Conservation (phyloP, 2,888 invertebrate genomes). For the Nyleta sp. region DNA sequence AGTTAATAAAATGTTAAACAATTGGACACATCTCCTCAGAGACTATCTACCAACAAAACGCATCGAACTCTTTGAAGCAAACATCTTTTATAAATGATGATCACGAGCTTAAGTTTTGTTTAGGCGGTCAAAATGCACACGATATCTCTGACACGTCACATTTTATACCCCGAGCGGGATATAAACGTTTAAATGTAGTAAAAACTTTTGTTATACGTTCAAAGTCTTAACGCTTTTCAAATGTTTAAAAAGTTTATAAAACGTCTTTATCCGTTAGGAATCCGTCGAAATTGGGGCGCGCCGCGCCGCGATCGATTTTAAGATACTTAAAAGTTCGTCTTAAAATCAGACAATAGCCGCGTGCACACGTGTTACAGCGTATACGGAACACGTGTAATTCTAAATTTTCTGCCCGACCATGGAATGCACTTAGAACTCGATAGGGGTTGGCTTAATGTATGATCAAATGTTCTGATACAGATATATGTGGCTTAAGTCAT, state of each 20-base stretch:
- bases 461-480: constrained; percentile 4
- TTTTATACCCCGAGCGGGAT: constrained; percentile 31
- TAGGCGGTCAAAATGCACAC: constrained; percentile 13
- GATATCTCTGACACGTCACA: constrained; percentile 22
- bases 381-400: not conserved
- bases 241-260: constrained; percentile 49
- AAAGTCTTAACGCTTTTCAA: constrained; percentile 32
- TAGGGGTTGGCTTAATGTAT: constrained; percentile 4
- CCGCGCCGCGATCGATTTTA: constrained; percentile 14
- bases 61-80: too few relatives aligned
- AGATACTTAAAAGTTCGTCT: constrained; percentile 28
- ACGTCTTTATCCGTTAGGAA: constrained; percentile 31
- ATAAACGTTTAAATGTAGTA: constrained; percentile 43
- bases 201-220: constrained; percentile 51
- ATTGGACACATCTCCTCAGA: too few relatives aligned
- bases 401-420: not conserved
- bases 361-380: constrained; percentile 5
- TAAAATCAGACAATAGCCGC: constrained; percentile 19
- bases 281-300: constrained; percentile 24
- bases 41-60: too few relatives aligned
- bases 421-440: not conserved
- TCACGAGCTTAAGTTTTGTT: constrained; percentile 10
- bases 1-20: too few relatives aligned
- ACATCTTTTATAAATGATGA: too few relatives aligned
- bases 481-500: too few relatives aligned